phyloP scores from a whole-genome alignment of 1,140 invertebrate genomes.

The Panonychus citri region DNA sequence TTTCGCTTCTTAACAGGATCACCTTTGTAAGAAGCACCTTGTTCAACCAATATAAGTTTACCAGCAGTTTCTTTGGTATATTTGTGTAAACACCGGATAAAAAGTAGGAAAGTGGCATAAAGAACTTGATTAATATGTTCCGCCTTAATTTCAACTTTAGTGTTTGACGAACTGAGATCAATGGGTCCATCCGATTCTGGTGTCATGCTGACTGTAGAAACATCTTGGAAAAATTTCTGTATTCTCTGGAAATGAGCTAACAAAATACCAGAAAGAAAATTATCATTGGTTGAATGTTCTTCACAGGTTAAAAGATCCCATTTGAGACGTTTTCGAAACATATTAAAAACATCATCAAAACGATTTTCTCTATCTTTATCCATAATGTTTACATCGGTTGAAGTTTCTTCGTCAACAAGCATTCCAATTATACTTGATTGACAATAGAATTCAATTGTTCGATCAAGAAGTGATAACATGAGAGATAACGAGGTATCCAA shows the following conservation, averaged over 20 bases:
- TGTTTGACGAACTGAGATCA: neutral
- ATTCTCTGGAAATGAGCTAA: neutral
- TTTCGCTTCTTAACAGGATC: conserved; percentile 1
- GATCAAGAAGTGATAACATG: neutral
- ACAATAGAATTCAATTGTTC: neutral
- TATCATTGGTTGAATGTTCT: neutral
- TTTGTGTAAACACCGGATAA: neutral
- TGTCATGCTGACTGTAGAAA: neutral
- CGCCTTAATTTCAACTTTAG: neutral
- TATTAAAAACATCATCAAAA: neutral
- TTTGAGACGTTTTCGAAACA: neutral
- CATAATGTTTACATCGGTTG: neutral
- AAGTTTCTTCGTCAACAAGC: neutral
- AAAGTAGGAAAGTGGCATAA: neutral
- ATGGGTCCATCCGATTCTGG: neutral
- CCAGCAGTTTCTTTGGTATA: neutral
- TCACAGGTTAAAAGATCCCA: neutral
- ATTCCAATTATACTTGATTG: neutral
- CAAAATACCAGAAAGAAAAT: neutral
- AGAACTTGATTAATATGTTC: neutral
- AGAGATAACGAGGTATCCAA: neutral
- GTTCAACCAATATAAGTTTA: neutral
- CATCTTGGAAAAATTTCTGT: neutral
- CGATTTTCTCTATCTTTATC: neutral
- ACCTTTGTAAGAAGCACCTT: neutral